Conservation (phyloP, 2,888 invertebrate genomes). For the Keiferia lycopersicella region DNA sequence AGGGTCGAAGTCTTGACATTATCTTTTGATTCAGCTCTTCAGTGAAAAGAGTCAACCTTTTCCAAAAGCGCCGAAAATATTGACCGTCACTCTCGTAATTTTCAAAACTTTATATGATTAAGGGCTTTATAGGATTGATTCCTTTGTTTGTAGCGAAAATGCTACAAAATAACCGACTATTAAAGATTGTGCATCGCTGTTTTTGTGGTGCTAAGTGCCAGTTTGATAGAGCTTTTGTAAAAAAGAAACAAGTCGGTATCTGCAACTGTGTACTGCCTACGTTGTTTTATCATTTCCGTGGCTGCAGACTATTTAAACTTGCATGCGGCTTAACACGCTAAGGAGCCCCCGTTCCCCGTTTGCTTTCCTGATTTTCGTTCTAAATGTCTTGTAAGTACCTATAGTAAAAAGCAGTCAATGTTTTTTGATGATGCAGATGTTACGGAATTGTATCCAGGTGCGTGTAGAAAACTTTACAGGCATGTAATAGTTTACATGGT, state of each 20-base stretch:
- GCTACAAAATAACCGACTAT: no score
- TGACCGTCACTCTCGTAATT: no score
- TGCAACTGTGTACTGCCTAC: background rate
- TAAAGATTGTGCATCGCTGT: no score
- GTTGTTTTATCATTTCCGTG: slow-evolving; percentile 7
- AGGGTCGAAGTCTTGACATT: background rate
- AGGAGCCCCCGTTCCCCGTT: background rate
- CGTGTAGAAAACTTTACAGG: no score
- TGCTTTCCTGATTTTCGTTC: background rate
- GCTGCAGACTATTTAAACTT: slow-evolving; percentile 22
- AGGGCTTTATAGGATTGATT: no score
- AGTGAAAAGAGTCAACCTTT: background rate
- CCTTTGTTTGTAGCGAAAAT: no score
- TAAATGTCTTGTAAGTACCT: background rate
- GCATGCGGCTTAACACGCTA: slow-evolving; percentile 37
- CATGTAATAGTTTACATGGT: no score
- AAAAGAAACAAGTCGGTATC: background rate
- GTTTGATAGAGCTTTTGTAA: background rate
- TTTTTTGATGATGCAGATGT: no score
- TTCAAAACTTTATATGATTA: no score
- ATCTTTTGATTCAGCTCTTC: background rate
- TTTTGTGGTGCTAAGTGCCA: no score
- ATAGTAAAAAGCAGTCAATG: background rate
- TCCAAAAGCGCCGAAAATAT: background rate
- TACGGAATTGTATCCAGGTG: no score